Base-by-base conservation (phyloP, 2,797 vertebrate species). In the Lerista edwardsae region DNA sequence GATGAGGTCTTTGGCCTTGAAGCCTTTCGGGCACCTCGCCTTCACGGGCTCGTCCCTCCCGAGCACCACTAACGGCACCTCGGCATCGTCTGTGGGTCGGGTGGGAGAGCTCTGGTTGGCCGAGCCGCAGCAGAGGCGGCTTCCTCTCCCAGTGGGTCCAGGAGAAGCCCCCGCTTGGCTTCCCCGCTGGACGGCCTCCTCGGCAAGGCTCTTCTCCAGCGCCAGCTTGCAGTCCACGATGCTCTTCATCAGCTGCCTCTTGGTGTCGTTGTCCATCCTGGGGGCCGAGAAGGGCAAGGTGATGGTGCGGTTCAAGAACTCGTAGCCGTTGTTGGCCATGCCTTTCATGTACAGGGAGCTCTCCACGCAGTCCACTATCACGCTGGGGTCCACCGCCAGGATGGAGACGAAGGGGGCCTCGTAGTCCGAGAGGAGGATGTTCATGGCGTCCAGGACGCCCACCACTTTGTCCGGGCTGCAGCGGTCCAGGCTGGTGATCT, bases 321-420 rank as follows among this genome's bases (percentile, higher is more conserved):
- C 91, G 44, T 97, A 94, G 11, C 95, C 97, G 81, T 93, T 91
- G 89, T 97, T 95, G 64, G 64, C 76, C 86, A 69, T 76, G 3
- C 57, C 78, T 19, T 67, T 72, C 41, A 72, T 57, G 80, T 95
- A 95, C 90, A 93, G 91, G 59, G 96, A 94, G 85, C 93, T 95
- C 84, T 97, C 95, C 81, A 97, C 94, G 80, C 97, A 96, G 83
- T 96, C 84, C 17, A 96, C 86, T 6, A 97, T 91, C 41, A 97
- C 92, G 29, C 95, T 93, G 0, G 97, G 97, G 87, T 97, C 95
- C n/a, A 96, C 93, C 0, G 96, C 96, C 80, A 97, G 91, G 74
- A 97, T 91, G 59, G 97, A 97, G 90, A 97, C 94, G 41, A 96
- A 97, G 0, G 96, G 96, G 76, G 96, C 96, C 3, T 96, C 93